Base-by-base conservation (phyloP, 92 coral and sea anemone genomes). In the Palythoa grandis region DNA sequence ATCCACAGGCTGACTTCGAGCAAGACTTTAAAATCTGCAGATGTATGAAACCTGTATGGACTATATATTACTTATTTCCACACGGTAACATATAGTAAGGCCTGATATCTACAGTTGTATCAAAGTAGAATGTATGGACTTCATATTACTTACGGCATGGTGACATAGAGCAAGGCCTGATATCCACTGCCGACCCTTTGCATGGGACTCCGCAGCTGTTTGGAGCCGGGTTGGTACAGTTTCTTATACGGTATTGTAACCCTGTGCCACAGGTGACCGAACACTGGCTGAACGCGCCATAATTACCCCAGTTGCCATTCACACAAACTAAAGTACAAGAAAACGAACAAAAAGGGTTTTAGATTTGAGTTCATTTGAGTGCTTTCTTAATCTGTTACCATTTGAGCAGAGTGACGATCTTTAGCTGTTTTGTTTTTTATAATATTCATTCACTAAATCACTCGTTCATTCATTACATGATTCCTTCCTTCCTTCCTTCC, bases 211-310 rank as follows among this genome's bases (percentile, higher is more conserved):
- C 87, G 79, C 39, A 47, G 20, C 50, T 15, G 15, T 83, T 83
- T 4, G 79, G 78, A 11, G 87, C 48, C 19, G 87, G 87, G 50
- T 83, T 72, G 2, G 87, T 69, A 37, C 87, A 83, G 7, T 52
- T 70, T 10, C 87, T 70, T 3, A 4, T 25, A 5, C 87, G 72
- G 70, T 16, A 47, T 53, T 70, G 40, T 20, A 76, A 53, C n/a
- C 87, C 87, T 12, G 52, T 70, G 14, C 66, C 76, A n/a, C 87
- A 83, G 48, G 87, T 40, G 29, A 76, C 76, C 10, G 87, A 83
- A 22, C 87, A 83, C 15, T 74, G 38, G 40, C 87, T 52, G 53
- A 48, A 83, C 10, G 48, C 74, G 15, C 78, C 72, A 69, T 77
- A 87, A 13, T 11, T 48, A 3, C 82, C 71, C 56, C 82, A 87